Evolutionary conservation across 2,888 invertebrate species (phyloP).

Genomic region (Sisyra terminalis): DNA sequence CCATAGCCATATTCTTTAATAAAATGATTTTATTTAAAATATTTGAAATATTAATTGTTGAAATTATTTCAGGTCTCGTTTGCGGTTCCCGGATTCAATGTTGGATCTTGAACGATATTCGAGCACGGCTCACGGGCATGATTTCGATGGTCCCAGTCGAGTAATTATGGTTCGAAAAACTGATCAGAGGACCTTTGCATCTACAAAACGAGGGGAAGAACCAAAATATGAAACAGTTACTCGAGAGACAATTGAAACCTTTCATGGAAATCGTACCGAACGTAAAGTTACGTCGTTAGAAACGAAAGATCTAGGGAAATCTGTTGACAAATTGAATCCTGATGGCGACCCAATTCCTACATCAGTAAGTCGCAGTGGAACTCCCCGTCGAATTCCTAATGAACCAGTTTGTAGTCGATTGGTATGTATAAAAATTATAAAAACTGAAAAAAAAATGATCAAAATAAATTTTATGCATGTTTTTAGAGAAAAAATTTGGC

Average conservation of each 20-base stretch:
- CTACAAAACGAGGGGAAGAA: conserved; percentile 36
- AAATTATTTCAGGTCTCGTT: conserved; percentile 5
- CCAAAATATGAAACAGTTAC: conserved; percentile 46
- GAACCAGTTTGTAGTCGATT: too few relatives aligned
- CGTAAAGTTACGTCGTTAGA: conserved; percentile 42
- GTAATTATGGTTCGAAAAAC: conserved; percentile 53
- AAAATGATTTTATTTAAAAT: neutral
- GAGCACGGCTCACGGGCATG: conserved; percentile 27
- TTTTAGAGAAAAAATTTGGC: neutral
- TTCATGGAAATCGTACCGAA: conserved; percentile 42
- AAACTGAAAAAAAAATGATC: too few relatives aligned
- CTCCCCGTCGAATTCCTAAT: too few relatives aligned
- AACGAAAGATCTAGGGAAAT: conserved; percentile 6
- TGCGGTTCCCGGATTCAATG: conserved; percentile 6
- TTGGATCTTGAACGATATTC: conserved; percentile 21
- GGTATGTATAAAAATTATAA: too few relatives aligned
- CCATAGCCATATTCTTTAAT: neutral
- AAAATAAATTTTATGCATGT: neutral
- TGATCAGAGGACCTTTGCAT: conserved; percentile 46
- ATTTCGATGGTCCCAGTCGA: conserved; percentile 32
- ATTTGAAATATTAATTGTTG: neutral
- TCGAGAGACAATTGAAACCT: conserved; percentile 46
- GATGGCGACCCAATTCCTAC: too few relatives aligned
- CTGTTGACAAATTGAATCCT: too few relatives aligned
- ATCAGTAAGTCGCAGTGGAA: too few relatives aligned